Base-by-base conservation (phyloP, 2,797 vertebrate genomes). In the Characodon lateralis region DNA sequence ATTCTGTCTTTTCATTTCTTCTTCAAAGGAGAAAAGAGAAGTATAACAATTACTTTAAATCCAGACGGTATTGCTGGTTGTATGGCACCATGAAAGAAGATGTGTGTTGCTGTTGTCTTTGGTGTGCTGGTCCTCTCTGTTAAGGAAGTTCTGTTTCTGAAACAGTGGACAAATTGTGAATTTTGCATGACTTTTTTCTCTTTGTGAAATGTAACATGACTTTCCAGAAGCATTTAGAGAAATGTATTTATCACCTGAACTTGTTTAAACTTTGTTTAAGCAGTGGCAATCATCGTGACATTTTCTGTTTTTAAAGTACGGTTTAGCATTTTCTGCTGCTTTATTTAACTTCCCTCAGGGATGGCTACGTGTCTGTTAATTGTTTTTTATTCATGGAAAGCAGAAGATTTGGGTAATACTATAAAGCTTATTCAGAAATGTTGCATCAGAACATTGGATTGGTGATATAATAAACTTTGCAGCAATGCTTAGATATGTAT, bases 101-200 rank as follows among this genome's bases (percentile, higher is more conserved):
- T 50, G 48, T 71, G 46, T 24, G 50, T 22, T 72, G 51, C 28
- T n/a, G 31, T 55, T 55, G 28, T 20, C 78, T 71, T 70, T 46
- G 69, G 71, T 82, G 71, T 51, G 41, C 69, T 55, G 70, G 73
- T 77, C 58, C 70, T 78, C 22, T 77, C 46, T 74, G 71, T 82
- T 70, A 78, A 66, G 28, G 18, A 31, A 48, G 65, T 76, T 85
- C 88, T 91, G 86, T 91, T 80, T 82, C 58, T 35, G 46, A 71
- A 26, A 88, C 87, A 89, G 89, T 65, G 76, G 81, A 75, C 26
- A 76, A 75, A 77, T 28, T 72, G 72, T 83, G 70, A 72, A 53
- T 10, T 61, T 68, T 71, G 84, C 69, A 69, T 9, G 77, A 63
- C 82, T 51, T 76, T 82, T 35, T 35, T 58, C 46, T 53, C 28